phyloP scores from a whole-genome alignment of 2,888 invertebrate species.

The Ectemnius cavifrons region DNA sequence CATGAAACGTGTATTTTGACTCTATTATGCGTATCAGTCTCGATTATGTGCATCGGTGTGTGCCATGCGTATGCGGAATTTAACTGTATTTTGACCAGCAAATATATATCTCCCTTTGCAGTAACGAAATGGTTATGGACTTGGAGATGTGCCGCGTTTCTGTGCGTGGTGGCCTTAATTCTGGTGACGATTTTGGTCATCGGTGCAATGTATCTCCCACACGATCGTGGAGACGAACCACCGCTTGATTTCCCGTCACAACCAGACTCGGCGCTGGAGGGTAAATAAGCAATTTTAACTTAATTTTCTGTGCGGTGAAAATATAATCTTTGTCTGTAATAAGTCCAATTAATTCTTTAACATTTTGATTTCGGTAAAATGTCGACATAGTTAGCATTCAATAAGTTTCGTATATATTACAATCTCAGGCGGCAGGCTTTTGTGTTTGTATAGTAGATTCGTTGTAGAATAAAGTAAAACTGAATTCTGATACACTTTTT shows the following conservation, averaged over 20 bases:
- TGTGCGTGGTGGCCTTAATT: conserved; percentile 61
- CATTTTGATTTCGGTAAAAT: not conserved
- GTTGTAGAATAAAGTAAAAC: too few relatives aligned
- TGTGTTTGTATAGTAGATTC: too few relatives aligned
- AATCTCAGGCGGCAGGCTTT: too few relatives aligned
- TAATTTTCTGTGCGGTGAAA: not conserved
- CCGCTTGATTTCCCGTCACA: conserved; percentile 49
- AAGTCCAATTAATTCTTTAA: not conserved
- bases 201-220: conserved; percentile 51
- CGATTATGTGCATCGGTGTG: too few relatives aligned
- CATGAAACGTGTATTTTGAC: too few relatives aligned
- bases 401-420: too few relatives aligned
- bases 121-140: conserved; percentile 66
- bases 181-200: conserved; percentile 57
- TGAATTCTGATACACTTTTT: not conserved
- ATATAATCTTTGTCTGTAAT: not conserved
- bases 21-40: too few relatives aligned
- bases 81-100: too few relatives aligned
- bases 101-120: conserved; percentile 43
- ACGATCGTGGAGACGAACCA: conserved; percentile 19
- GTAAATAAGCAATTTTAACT: conserved; percentile 29
- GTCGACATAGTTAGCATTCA: too few relatives aligned
- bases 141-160: conserved; percentile 62
- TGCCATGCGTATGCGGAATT: too few relatives aligned
- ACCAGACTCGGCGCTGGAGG: conserved; percentile 47